These are phyloP conservation scores for Phthorimaea operculella DNA, from an alignment of 1,140 invertebrate genomes.

Conservation along the genomic window DNA sequence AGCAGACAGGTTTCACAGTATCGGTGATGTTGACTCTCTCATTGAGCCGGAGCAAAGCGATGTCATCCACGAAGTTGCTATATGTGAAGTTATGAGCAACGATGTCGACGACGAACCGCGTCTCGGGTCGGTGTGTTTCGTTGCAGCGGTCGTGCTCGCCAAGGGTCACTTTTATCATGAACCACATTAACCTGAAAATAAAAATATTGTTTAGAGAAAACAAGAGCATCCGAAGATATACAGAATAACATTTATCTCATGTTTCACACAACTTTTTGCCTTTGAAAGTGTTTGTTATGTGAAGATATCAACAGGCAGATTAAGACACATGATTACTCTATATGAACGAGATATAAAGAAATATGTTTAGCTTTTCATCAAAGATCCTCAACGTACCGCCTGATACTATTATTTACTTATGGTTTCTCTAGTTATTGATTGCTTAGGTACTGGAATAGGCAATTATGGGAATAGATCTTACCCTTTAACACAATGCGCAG, in stretches of 20 bases:
- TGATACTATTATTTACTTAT: no score
- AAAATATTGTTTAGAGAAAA: not conserved
- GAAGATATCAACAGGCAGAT: no score
- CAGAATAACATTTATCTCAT: no score
- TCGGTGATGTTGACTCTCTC: conserved; percentile 78
- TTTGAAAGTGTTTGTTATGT: no score
- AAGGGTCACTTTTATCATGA: conserved; percentile 87
- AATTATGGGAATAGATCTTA: conserved; percentile 29
- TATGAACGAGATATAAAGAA: no score
- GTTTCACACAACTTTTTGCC: no score
- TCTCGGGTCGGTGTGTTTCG: conserved; percentile 74
- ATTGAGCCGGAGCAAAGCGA: conserved; percentile 82
- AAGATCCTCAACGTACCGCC: no score
- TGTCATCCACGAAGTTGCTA: conserved; percentile 84
- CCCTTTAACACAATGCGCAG: conserved; percentile 87
- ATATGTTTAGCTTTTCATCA: no score
- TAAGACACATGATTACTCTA: no score
- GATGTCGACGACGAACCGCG: conserved; percentile 76
- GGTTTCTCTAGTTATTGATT: no score
- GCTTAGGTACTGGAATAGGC: no score
- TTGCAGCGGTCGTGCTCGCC: conserved; percentile 86
- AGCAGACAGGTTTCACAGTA: conserved; percentile 80
- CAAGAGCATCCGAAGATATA: no score
- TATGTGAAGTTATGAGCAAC: conserved; percentile 82
- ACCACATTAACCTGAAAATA: conserved; percentile 83